These are phyloP conservation scores for Mactra quadrangularis DNA, from an alignment of 1,140 invertebrate species.

Conservation along the genomic window DNA sequence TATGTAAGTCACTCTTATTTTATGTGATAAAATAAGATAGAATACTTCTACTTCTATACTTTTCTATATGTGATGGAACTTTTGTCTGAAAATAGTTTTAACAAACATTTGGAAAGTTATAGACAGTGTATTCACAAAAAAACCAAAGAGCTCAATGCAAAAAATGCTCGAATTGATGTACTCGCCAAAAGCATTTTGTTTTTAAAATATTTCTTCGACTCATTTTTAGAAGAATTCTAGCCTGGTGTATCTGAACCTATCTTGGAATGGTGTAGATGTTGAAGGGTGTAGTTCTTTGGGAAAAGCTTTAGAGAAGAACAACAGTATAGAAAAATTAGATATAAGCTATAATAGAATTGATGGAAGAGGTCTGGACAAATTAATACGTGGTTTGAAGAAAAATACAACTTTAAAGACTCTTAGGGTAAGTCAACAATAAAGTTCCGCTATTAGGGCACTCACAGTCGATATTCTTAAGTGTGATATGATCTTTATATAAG, in stretches of 20 bases:
- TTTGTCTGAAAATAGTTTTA: too few species aligned
- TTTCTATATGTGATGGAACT: too few species aligned
- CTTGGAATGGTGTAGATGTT: conserved; percentile 71
- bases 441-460: not conserved
- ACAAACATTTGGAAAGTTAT: too few species aligned
- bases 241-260: conserved; percentile 60
- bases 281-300: conserved; percentile 65
- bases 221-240: conserved; percentile 67
- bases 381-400: conserved; percentile 61
- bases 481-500: not conserved
- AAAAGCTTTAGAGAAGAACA: conserved; percentile 66
- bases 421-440: conserved; percentile 26
- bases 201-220: too few species aligned
- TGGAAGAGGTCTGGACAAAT: conserved; percentile 49
- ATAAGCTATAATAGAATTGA: conserved; percentile 68
- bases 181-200: too few species aligned
- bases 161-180: too few species aligned
- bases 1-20: too few species aligned
- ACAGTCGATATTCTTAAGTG: not conserved
- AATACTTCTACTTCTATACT: too few species aligned
- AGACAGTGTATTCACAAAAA: too few species aligned
- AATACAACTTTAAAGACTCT: conserved; percentile 66
- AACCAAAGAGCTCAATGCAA: too few species aligned
- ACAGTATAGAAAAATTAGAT: conserved; percentile 66
- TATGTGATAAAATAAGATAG: too few species aligned